Evolutionary conservation across 2,113 vertebrate species (phyloP), one percentile per base, ranked within the genome.

Genomic region (Aptenodytes forsteri): DNA sequence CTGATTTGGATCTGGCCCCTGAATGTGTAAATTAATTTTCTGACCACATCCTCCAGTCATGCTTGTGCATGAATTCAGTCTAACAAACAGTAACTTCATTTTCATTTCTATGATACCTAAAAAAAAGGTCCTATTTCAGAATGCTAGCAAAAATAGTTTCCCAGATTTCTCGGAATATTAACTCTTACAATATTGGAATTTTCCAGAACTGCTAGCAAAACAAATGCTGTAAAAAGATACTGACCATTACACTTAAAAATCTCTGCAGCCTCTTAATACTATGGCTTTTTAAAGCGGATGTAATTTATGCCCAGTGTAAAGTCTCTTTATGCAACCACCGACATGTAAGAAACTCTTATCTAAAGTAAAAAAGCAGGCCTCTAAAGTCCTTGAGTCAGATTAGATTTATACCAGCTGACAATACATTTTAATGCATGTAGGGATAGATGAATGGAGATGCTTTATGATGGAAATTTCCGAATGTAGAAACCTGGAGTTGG

Each of bases 391-490:
- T 18, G 72, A 59, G 52, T 46, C 49, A 79, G 76, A 87, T 49
- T 18, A 87, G 65, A 65, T 93, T 89, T 46, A 58, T 40, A 52
- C 34, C 52, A 67, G 21, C 52, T 61, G 72, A 93, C 44, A 61
- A 32, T 49, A 47, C 7, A n/a, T 61, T 90, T 47, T 55, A 75
- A 42, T n/a, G 52, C 65, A 47, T 7, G 40, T 16, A 83, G 36
- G 62, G 19, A 49, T 0, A 83, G 62, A 80, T 13, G n/a, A 87
- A 90, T 30, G 20, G 52, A 79, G 56, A 59, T 9, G 40, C 56
- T 52, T 93, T 79, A 76, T 54, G 90, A 92, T 9, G 27, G 73
- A 87, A 91, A 89, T 72, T 95, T 94, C 81, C 69, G 54, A 76
- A 89, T 29, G 50, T 2, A 82, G 77, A 50, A 89, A 82, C 49